These are phyloP conservation scores for Drosophila pectinifera DNA, from an alignment of 1,140 invertebrate species.

Conservation along the genomic window DNA sequence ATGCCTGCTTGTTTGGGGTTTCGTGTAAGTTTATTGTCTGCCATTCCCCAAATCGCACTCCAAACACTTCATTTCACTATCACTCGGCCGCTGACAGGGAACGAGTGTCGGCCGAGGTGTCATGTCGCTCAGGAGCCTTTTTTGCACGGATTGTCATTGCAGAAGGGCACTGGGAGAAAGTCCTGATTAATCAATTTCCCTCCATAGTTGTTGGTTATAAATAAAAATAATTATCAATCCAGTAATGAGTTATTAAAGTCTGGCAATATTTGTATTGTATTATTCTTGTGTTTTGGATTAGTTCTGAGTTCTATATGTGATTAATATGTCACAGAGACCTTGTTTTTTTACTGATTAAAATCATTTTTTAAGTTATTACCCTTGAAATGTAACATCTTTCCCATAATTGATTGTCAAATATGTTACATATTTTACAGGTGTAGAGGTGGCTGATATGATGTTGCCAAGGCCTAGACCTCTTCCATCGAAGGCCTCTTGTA, in stretches of 20 bases:
- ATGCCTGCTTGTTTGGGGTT: conserved; percentile 46
- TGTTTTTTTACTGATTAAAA: too few species aligned
- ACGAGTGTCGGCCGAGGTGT: conserved; percentile 61
- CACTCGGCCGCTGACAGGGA: conserved; percentile 65
- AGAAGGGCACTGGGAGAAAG: conserved; percentile 5
- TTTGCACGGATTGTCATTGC: conserved; percentile 40
- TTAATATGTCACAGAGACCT: too few species aligned
- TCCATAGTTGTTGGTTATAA: background rate
- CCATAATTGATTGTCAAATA: too few species aligned
- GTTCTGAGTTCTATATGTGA: too few species aligned
- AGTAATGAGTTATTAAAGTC: too few species aligned
- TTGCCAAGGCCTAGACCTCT: conserved; percentile 65
- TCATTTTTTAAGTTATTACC: background rate
- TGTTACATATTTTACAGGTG: background rate
- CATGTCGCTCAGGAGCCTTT: conserved; percentile 47
- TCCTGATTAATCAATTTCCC: background rate
- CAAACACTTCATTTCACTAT: conserved; percentile 73
- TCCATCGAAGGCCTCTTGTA: conserved; percentile 58
- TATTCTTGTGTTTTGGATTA: too few species aligned
- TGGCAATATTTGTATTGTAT: too few species aligned
- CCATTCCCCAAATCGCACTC: conserved; percentile 10
- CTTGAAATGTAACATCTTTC: background rate
- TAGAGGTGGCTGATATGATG: background rate
- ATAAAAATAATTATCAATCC: too few species aligned
- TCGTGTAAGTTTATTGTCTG: conserved; percentile 66